These are phyloP conservation scores for Xanthia icteritia DNA, from an alignment of 2,888 invertebrate species.

Conservation along the genomic window DNA sequence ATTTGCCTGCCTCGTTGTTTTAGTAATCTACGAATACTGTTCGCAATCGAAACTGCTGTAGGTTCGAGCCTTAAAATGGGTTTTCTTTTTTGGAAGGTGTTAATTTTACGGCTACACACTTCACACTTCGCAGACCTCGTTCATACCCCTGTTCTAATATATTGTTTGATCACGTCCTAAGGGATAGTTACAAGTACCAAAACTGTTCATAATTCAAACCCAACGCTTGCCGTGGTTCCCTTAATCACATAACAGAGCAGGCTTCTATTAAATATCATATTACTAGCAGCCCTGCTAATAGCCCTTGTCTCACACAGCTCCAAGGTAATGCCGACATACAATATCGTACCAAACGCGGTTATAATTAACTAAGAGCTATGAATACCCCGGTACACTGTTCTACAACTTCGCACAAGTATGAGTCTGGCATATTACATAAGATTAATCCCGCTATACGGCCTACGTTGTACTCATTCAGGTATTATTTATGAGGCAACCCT, in stretches of 20 bases:
- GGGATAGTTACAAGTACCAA: not conserved
- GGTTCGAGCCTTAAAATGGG: accelerated
- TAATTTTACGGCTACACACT: not conserved
- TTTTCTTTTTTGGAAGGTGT: not conserved
- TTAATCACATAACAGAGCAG: conserved; percentile 14
- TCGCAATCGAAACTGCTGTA: not conserved
- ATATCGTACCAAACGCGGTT: conserved; percentile 66
- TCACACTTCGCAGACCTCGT: not conserved
- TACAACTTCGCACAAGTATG: conserved; percentile 53
- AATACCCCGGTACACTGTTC: conserved; percentile 69
- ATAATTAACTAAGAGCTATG: conserved; percentile 73
- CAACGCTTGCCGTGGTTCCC: not conserved
- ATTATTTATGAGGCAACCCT: conserved; percentile 72
- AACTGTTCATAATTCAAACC: conserved; percentile 10
- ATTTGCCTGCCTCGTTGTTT: not conserved
- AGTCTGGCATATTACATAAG: conserved; percentile 69
- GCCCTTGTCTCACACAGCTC: conserved; percentile 53
- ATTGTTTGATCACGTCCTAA: not conserved
- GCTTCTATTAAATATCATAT: conserved; percentile 40
- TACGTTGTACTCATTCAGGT: conserved; percentile 52
- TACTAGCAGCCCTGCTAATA: conserved; percentile 56
- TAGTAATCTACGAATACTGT: too few species aligned
- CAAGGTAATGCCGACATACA: conserved; percentile 67
- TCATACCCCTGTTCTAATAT: not conserved
- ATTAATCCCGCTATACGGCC: conserved; percentile 71